Base-by-base conservation (phyloP, 2,113 vertebrate species). In the Petroica traversi region DNA sequence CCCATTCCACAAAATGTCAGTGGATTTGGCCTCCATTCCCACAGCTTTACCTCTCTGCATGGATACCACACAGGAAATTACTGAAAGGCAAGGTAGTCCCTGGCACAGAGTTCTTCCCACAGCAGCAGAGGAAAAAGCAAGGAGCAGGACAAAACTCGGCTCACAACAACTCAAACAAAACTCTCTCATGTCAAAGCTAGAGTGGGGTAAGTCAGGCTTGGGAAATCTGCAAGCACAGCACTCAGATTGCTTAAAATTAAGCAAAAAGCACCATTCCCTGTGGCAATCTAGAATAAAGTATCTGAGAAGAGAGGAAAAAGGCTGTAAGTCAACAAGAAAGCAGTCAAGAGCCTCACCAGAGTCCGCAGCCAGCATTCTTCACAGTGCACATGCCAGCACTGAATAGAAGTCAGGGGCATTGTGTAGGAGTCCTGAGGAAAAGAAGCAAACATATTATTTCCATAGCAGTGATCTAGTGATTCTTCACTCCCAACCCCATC, bases 301-400 rank as follows among this genome's bases (percentile, higher is more conserved):
- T 19, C 12, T 51, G 38, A 59, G 19, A 89, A 89, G 66, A 89
- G 45, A 68, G 49, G 20, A 79, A 75, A 67, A 92, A 58, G 49
- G 48, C 28, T 68, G 19, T 22, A 85, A 89, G 34, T 33, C n/a
- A 95, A 67, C 6, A 71, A 84, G 64, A 85, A 97, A 95, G 38
- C 38, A 95, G 76, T 33, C 28, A 86, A 95, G 76, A 80, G 74
- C 86, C 98, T 98, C 98, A 99, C 99, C 99, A 99, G 98, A 97
- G 99, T 99, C 98, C 99, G 99, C 95, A 99, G 99, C 99, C 99
- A 99, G 98, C 99, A 99, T 97, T 99, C 99, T 98, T 99, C 99
- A 98, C 99, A 99, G 98, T 99, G 99, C 97, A 99, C 99, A 9
- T 99, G 99, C 99, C 99, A 99, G 98, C 99, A 99, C 98, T 99